Base-by-base conservation (phyloP, 2,797 vertebrate species). In the Molossus molossus region DNA sequence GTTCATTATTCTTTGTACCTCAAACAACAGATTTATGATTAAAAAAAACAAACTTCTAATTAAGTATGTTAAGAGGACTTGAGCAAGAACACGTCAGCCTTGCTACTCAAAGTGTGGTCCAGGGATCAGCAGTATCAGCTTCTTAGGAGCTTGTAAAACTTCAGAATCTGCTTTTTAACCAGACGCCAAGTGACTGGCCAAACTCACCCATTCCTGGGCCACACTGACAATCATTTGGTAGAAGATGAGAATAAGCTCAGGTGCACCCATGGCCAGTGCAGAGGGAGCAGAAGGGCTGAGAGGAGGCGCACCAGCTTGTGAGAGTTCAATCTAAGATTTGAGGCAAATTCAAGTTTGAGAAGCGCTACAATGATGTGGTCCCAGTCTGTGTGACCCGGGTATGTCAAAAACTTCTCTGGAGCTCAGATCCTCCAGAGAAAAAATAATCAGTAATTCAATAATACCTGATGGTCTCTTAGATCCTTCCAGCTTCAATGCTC, bases 401-500 rank as follows among this genome's bases (percentile, higher is more conserved):
- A 60, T 1, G 4, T 25, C 60, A 45, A 72, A 23, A 15, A 62
- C 33, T 65, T 62, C 58, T 80, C 88, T 67, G 53, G 40, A 73
- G 53, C 88, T 55, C 12, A 6, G 25, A 29, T 33, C 33, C 48
- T 57, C 40, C 10, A 48, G 5, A 75, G 45, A 57, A 25, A 58
- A 60, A 57, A 53, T 21, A 70, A 72, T 33, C 37, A 67, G 21
- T 9, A 9, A 12, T 58, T 90, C 27, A 75, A 27, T 9, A 81
- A 37, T 21, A 64, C 7, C 83, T 8, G 3, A 83, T 29, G 8
- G n/a, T 40, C 40, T 77, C 48, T 73, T 80, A 85, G 40, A 62
- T 88, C 33, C 53, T 93, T 50, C 37, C 58, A 86, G 77, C 58
- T 83, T 86, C 29, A 86, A 77, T 69, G n/a, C 48, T 79, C 65